Conservation (phyloP, 1,140 invertebrate genomes). For the Polyergus mexicanus region DNA sequence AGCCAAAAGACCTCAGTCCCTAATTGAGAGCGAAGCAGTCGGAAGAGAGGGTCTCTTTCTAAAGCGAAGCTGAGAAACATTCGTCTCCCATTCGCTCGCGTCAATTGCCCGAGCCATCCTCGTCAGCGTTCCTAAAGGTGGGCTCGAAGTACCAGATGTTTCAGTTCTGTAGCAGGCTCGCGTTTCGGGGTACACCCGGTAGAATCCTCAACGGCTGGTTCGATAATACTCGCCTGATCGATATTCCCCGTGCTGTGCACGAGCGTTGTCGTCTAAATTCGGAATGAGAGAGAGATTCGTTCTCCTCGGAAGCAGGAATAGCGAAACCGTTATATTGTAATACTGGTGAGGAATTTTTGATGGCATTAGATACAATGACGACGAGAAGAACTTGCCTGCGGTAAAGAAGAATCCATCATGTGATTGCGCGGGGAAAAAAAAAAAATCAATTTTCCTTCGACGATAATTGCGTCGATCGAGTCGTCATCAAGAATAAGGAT, state of each 20-base stretch:
- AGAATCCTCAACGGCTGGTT: conserved; percentile 32
- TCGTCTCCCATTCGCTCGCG: not conserved
- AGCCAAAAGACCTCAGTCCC: not conserved
- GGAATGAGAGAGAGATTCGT: conserved; percentile 61
- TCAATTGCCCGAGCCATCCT: conserved; percentile 45
- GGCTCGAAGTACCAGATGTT: not conserved
- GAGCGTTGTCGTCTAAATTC: conserved; percentile 51
- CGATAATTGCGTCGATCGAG: too few relatives aligned
- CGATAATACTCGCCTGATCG: conserved; percentile 59
- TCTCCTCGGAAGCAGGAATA: conserved; percentile 16
- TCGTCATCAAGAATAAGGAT: not conserved
- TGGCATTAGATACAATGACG: conserved; percentile 12
- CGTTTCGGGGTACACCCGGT: conserved; percentile 33
- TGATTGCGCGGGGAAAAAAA: not conserved
- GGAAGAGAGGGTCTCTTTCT: not conserved
- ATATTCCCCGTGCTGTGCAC: conserved; percentile 41
- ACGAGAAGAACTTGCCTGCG: too few relatives aligned
- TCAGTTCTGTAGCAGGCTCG: not conserved
- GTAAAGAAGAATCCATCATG: not conserved
- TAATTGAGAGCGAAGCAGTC: conserved; percentile 1
- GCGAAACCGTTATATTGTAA: conserved; percentile 56
- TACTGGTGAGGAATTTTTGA: conserved; percentile 37
- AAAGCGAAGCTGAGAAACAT: conserved; percentile 19
- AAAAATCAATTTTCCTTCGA: not conserved
- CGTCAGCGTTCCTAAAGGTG: conserved; percentile 6